These are phyloP conservation scores for Lepidochitona cinerea DNA, from an alignment of 2,888 invertebrate genomes.

Conservation along the genomic window DNA sequence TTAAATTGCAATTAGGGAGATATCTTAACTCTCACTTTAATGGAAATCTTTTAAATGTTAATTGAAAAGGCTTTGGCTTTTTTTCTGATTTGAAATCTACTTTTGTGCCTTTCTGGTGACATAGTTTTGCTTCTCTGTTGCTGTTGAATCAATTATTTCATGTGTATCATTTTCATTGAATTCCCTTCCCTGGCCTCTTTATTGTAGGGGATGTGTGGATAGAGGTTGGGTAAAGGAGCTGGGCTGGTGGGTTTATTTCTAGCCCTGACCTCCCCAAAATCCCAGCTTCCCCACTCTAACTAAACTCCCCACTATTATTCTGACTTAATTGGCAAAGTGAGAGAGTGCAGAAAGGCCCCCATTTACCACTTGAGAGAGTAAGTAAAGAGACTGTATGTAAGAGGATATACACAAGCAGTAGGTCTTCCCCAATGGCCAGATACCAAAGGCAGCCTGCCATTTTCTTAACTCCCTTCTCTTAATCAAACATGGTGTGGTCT, in stretches of 20 bases:
- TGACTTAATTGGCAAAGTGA: conserved; percentile 9
- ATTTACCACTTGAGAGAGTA: background rate
- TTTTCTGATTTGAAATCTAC: too few species aligned
- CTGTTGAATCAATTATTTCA: too few species aligned
- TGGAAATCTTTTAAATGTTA: too few species aligned
- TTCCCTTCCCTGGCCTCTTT: background rate
- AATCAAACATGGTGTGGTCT: background rate
- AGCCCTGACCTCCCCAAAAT: background rate
- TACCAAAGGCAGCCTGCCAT: background rate
- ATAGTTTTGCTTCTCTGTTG: too few species aligned
- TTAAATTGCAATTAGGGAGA: too few species aligned
- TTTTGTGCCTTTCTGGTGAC: too few species aligned
- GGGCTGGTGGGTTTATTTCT: conserved; percentile 3
- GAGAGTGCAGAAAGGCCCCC: conserved; percentile 7
- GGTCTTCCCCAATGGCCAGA: background rate
- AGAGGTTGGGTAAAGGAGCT: background rate
- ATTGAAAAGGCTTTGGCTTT: too few species aligned
- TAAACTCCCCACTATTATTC: conserved; percentile 6
- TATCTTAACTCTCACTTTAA: too few species aligned
- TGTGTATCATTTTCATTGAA: too few species aligned
- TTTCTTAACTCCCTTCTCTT: background rate
- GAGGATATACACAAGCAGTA: background rate
- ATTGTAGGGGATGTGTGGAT: background rate
- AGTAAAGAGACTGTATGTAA: background rate
- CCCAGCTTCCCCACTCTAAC: background rate